phyloP scores from a whole-genome alignment of 2,888 invertebrate genomes.

The Caenorhabditis japonica region DNA sequence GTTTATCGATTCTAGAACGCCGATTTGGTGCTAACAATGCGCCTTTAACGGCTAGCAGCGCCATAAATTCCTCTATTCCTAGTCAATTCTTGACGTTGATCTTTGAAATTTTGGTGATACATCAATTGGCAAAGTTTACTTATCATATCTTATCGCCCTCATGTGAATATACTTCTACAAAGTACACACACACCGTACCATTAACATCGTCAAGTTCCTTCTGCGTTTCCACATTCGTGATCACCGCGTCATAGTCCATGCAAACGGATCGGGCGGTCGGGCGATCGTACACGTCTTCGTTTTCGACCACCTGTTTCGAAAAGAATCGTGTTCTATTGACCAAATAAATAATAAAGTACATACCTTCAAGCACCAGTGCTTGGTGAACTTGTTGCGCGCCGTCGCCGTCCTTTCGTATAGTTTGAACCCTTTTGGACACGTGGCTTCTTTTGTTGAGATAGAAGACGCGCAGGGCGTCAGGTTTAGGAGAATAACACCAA shows the following conservation, averaged over 20 bases:
- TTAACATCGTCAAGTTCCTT: conserved; percentile 32
- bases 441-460: conserved; percentile 7
- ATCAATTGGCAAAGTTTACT: no score
- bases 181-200: no score
- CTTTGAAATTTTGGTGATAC: no score
- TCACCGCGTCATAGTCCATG: conserved; percentile 35
- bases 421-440: conserved; percentile 31
- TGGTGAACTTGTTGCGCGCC: conserved; percentile 26
- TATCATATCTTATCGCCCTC: no score
- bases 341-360: no score
- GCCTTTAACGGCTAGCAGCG: no score
- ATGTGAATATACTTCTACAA: no score
- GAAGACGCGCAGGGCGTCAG: background rate
- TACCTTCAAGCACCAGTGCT: conserved; percentile 38
- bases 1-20: no score
- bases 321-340: no score
- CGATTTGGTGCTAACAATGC: no score
- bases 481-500: background rate
- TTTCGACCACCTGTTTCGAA: conserved; percentile 37
- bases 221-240: conserved; percentile 32
- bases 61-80: no score
- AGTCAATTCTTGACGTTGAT: no score
- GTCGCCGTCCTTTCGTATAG: conserved; percentile 26
- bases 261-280: conserved; percentile 33
- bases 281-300: conserved; percentile 34